phyloP scores from a whole-genome alignment of 2,888 invertebrate genomes.

The Eupithecia insigniata region DNA sequence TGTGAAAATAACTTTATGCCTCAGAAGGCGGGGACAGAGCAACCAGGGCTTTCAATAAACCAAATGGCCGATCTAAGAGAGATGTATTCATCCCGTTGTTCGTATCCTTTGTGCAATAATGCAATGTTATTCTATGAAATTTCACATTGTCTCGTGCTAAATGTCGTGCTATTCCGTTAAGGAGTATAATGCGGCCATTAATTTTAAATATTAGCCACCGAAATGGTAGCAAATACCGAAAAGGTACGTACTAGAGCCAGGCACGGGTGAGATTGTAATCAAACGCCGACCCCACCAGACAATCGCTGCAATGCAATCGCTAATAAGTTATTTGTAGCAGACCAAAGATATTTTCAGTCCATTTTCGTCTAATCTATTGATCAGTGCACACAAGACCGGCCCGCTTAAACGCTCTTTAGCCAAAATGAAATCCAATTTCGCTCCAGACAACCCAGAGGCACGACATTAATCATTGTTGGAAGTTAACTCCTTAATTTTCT shows the following conservation, averaged over 20 bases:
- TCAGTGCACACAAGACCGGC: constrained; percentile 58
- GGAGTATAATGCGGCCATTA: constrained; percentile 43
- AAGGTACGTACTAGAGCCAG: constrained; percentile 53
- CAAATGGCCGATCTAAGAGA: constrained; percentile 73
- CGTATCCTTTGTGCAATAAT: constrained; percentile 74
- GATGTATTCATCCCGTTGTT: constrained; percentile 68
- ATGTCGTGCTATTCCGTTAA: constrained; percentile 43
- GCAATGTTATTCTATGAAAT: constrained; percentile 62
- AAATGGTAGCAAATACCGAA: constrained; percentile 56
- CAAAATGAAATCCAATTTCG: constrained; percentile 46
- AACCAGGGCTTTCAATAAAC: constrained; percentile 76
- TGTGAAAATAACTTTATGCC: constrained; percentile 83
- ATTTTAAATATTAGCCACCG: constrained; percentile 49
- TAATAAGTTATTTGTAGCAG: constrained; percentile 69
- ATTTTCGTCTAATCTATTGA: constrained; percentile 66
- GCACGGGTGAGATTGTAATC: constrained; percentile 65
- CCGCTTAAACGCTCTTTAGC: constrained; percentile 50
- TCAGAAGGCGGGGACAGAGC: constrained; percentile 75
- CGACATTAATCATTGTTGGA: constrained; percentile 49
- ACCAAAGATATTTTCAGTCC: constrained; percentile 66
- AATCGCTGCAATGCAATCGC: constrained; percentile 68
- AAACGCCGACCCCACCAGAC: constrained; percentile 60
- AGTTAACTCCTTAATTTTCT: constrained; percentile 49
- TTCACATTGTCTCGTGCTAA: constrained; percentile 43
- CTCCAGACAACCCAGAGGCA: constrained; percentile 40